Conservation (phyloP, 2,113 vertebrate genomes). For the Oreotrochilus melanogaster region DNA sequence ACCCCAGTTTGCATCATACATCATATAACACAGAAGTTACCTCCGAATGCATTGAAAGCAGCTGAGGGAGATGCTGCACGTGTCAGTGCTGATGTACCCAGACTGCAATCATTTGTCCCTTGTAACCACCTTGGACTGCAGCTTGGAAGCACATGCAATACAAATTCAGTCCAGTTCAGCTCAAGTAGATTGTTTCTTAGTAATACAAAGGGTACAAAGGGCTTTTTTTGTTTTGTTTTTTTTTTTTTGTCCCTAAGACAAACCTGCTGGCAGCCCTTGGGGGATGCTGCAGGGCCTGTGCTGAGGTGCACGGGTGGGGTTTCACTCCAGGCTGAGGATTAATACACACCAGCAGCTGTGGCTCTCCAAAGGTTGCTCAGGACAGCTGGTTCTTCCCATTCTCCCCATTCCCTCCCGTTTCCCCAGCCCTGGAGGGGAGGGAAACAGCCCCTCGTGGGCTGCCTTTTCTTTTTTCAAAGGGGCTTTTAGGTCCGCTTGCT, state of each 20-base stretch:
- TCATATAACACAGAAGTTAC: background rate
- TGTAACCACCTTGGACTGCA: background rate
- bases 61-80: background rate
- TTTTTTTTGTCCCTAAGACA: background rate
- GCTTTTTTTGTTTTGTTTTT: background rate
- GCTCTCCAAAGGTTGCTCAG: constrained; percentile 45
- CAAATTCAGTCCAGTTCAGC: background rate
- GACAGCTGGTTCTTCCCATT: background rate
- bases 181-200: background rate
- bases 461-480: constrained; percentile 11
- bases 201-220: background rate
- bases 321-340: constrained; percentile 36
- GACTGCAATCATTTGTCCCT: background rate
- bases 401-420: background rate
- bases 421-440: background rate
- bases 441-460: background rate
- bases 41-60: constrained; percentile 14
- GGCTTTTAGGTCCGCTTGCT: background rate
- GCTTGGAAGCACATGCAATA: background rate
- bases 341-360: constrained; percentile 25
- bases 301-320: background rate
- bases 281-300: constrained; percentile 35
- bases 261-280: constrained; percentile 42
- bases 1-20: accelerated
- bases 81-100: background rate